Percentiles rank a stretch among this genome's conserved stretches.
Evolutionary conservation across 2,888 invertebrate species (phyloP).

Genomic region (Ormyrus thymus): DNA sequence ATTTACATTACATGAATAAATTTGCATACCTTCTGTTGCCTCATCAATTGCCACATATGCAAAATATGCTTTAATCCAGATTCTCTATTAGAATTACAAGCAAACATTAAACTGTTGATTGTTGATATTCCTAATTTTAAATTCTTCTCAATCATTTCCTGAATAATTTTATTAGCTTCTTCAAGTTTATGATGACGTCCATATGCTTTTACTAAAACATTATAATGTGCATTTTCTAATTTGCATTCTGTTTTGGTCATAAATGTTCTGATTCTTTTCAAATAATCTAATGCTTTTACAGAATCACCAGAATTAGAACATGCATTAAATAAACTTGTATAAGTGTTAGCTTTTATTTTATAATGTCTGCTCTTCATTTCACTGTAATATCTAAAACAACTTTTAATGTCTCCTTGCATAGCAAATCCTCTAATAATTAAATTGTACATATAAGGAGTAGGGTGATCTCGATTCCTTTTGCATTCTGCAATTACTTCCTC

Average conservation of each 20-base stretch:
- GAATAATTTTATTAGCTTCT: constrained; percentile 87
- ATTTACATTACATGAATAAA: not conserved
- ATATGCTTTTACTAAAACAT: constrained; percentile 94
- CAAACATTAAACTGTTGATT: constrained; percentile 88
- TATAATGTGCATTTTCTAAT: constrained; percentile 86
- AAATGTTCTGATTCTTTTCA: constrained; percentile 31
- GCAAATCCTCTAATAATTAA: constrained; percentile 90
- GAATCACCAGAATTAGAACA: constrained; percentile 87
- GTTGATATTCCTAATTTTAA: constrained; percentile 81
- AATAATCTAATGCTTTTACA: constrained; percentile 79
- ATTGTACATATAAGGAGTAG: constrained; percentile 87
- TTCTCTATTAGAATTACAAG: constrained; percentile 86
- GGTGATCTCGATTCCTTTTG: constrained; percentile 86
- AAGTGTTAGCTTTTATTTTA: constrained; percentile 82
- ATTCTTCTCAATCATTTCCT: constrained; percentile 86
- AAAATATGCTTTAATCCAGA: constrained; percentile 89
- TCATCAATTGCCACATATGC: constrained; percentile 91
- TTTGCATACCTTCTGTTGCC: constrained; percentile 77
- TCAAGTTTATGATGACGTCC: constrained; percentile 87
- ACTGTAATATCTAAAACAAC: constrained; percentile 89
- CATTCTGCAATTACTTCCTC: constrained; percentile 88
- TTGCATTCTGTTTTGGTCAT: constrained; percentile 79
- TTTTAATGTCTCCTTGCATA: constrained; percentile 87
- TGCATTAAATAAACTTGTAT: constrained; percentile 91
- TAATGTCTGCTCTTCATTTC: constrained; percentile 87